Base-by-base conservation (phyloP, 2,113 vertebrate species). In the Peucedramus taeniatus region DNA sequence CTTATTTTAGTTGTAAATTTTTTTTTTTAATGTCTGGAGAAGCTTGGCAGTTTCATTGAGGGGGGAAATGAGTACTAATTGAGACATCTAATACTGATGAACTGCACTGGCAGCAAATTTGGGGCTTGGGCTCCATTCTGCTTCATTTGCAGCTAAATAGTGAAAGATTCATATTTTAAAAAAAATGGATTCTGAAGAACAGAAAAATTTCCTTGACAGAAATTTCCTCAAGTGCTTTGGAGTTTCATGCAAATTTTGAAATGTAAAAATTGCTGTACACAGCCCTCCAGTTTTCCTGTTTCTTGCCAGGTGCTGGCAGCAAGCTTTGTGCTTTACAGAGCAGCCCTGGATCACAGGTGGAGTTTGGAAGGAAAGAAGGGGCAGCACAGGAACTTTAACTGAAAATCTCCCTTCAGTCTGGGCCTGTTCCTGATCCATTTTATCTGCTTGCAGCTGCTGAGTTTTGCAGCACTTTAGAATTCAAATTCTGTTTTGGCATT, bases 261-360 rank as follows among this genome's bases (percentile, higher is more conserved):
- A 40, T 54, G 23, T 44, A 42, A 51, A 31, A 42, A 35, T 13
- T 7, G 1, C 0, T 35, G 10, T 23, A 0, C 9, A 2, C 11
- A 57, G 24, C 28, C 28, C 42, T 61, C 15, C 42, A 27, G 42
- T 40, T 66, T 20, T n/a, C 7, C 77, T 27, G 7, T 27, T 54
- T 15, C 23, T 35, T 75, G 31, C 56, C 16, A 8, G 26, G 28
- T 42, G n/a, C 14, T 75, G 18, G 60, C 49, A 78, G 50, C 45
- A 24, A 2, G 19, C 15, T 45, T 31, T 61, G 86, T 37, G 79
- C 26, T 59, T 40, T 33, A 0, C 26, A 16, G n/a, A 33, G 42
- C 54, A 57, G 9, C 33, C 14, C 19, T 78, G 42, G 42, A 3
- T 16, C 42, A 3, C 28, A 15, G 65, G 17, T 33, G 10, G 49